Percentiles rank a stretch among this genome's conserved stretches.
Evolutionary conservation across 2,113 vertebrate genomes (phyloP).

Genomic region (Chrysochloris asiatica): DNA sequence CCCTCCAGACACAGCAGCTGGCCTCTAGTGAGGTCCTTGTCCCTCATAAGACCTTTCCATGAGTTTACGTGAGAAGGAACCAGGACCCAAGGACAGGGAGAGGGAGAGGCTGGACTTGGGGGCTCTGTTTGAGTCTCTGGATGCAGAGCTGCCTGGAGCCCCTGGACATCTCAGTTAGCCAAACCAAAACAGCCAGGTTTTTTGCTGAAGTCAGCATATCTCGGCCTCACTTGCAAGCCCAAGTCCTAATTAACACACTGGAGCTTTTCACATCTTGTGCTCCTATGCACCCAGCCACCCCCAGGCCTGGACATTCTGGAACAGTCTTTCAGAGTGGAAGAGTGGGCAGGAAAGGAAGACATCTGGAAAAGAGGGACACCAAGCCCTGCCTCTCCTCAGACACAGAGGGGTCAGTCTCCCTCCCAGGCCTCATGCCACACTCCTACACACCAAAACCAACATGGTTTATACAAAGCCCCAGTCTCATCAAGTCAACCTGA

Average conservation of each 20-base stretch:
- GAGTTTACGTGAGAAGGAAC: conserved; percentile 8
- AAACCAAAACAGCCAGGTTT: not conserved
- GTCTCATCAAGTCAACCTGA: no score
- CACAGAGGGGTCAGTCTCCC: not conserved
- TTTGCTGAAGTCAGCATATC: not conserved
- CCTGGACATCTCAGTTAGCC: not conserved
- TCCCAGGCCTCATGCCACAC: not conserved
- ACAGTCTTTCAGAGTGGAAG: not conserved
- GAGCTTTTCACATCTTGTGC: not conserved
- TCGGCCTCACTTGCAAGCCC: not conserved
- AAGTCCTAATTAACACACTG: not conserved
- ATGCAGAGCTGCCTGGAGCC: not conserved
- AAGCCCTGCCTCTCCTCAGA: not conserved
- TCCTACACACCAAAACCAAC: not conserved
- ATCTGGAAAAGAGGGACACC: not conserved
- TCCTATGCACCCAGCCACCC: not conserved
- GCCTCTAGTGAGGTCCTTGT: not conserved
- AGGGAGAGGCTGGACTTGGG: not conserved
- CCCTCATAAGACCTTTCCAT: not conserved
- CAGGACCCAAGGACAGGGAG: not conserved
- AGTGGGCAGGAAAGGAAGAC: not conserved
- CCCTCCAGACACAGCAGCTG: not conserved
- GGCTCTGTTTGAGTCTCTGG: not conserved
- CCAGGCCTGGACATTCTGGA: not conserved
- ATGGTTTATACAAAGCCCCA: not conserved